Conservation (phyloP, 35 echinoderm and acorn worm species). For the Ophioderma brevispina region DNA sequence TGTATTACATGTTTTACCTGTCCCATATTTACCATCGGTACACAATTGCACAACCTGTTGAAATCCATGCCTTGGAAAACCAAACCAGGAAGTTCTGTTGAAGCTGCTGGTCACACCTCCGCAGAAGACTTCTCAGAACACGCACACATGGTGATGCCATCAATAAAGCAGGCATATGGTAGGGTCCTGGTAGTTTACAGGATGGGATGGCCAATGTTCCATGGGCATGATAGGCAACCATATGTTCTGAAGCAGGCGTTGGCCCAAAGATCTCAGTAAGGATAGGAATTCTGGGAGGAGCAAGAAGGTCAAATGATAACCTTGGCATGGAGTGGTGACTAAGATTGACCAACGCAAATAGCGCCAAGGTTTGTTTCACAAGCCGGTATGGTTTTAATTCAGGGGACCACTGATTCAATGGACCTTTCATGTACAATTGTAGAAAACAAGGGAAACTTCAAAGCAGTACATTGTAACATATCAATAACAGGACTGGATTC, state of each 20-base stretch:
- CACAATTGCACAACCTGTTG: slow-evolving; percentile 27
- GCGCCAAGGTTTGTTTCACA: slow-evolving; percentile 11
- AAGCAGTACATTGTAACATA: no score
- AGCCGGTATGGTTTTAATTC: slow-evolving; percentile 13
- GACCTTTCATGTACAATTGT: no score
- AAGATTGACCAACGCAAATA: slow-evolving; percentile 28
- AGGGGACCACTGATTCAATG: no score
- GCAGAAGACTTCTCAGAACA: slow-evolving; percentile 17
- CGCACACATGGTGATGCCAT: slow-evolving; percentile 38
- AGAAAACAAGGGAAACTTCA: no score
- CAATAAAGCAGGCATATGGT: slow-evolving; percentile 43
- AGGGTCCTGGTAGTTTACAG: slow-evolving; percentile 33
- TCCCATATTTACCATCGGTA: no score
- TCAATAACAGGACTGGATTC: no score
- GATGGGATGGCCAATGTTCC: slow-evolving; percentile 29
- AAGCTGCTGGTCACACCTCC: slow-evolving; percentile 32
- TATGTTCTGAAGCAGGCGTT: slow-evolving; percentile 48
- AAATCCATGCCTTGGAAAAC: slow-evolving; percentile 46
- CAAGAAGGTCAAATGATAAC: background rate
- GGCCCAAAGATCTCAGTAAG: background rate
- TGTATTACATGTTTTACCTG: no score
- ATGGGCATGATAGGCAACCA: slow-evolving; percentile 41
- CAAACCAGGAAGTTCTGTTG: slow-evolving; percentile 37
- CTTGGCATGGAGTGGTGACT: slow-evolving; percentile 6
- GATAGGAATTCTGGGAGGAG: slow-evolving; percentile 4